These are phyloP conservation scores for Artemisiospiza belli DNA, from an alignment of 2,113 vertebrate genomes.

Conservation along the genomic window DNA sequence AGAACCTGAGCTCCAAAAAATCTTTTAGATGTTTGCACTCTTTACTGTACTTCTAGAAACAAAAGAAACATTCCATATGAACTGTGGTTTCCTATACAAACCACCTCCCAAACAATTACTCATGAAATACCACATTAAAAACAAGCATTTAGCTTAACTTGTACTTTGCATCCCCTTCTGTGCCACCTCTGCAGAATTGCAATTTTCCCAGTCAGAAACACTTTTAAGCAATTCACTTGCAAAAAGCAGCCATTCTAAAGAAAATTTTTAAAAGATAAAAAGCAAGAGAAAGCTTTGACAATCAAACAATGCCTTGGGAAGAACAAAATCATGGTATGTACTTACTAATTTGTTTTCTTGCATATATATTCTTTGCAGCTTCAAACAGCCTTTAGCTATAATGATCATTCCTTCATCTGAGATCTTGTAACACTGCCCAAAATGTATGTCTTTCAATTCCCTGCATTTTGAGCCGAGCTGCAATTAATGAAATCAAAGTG, in stretches of 20 bases:
- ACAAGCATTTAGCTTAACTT: background rate
- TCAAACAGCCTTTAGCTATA: conserved; percentile 92
- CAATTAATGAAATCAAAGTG: conserved; percentile 40
- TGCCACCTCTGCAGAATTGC: background rate
- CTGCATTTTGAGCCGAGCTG: conserved; percentile 92
- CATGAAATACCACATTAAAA: background rate
- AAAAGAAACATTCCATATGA: background rate
- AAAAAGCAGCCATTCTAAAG: background rate
- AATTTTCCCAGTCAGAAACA: background rate
- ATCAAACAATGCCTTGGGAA: background rate
- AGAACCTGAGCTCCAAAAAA: background rate
- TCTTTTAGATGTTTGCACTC: background rate
- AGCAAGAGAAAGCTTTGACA: background rate
- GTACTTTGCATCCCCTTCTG: background rate
- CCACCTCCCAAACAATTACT: background rate
- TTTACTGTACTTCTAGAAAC: background rate
- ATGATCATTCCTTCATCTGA: conserved; percentile 94
- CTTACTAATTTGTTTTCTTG: conserved; percentile 99
- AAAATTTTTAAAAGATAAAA: background rate
- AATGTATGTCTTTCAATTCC: conserved; percentile 94
- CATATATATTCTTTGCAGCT: conserved; percentile 97
- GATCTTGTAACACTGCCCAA: conserved; percentile 97
- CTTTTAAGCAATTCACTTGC: background rate
- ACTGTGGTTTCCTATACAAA: background rate
- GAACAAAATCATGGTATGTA: background rate